Evolutionary conservation across 2,888 invertebrate genomes (phyloP), one percentile per base, ranked within the genome.

Genomic region (Eilema depressum): DNA sequence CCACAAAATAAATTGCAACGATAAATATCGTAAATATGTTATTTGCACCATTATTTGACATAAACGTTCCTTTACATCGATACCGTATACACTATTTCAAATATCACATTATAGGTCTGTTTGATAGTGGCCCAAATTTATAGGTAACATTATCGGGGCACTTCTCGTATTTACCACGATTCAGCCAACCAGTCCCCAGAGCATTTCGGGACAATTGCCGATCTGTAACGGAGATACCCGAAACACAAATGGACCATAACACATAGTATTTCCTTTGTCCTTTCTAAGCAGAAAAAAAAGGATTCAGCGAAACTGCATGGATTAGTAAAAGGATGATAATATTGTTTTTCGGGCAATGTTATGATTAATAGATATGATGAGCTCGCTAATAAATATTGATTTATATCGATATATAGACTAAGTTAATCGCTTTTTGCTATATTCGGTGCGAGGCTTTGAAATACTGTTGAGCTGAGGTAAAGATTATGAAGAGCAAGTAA

Each of bases 131-230:
- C 84, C 78, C 73, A 80, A 86, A 90, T 91, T 88, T 90, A 91
- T 91, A 81, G 83, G 57, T 71, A 70, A 83, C 89, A 89, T 89
- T 90, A 90, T 89, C 89, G 83, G 78, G 74, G 69, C 82, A 84
- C 88, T 91, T 88, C 87, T 85, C 90, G 87, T 88, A 90, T 89
- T 89, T 87, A 83, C 84, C 83, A 83, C 88, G 86, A 82, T 86
- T 81, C 85, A 77, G 82, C 83, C 79, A 82, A 85, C 77, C 77
- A 73, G 77, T 79, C 84, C 83, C 83, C 68, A 66, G 82, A 77
- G 83, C 74, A 79, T 79, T 83, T 83, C 76, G 81, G 83, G 85
- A 86, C 83, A 86, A 86, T 87, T 84, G 84, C 85, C 88, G 87
- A 89, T 89, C 82, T 85, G 85, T 85, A 79, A 82, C 83, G 81